These are phyloP conservation scores for Drosophila fungiperda DNA, from an alignment of 2,888 invertebrate genomes.

Conservation along the genomic window DNA sequence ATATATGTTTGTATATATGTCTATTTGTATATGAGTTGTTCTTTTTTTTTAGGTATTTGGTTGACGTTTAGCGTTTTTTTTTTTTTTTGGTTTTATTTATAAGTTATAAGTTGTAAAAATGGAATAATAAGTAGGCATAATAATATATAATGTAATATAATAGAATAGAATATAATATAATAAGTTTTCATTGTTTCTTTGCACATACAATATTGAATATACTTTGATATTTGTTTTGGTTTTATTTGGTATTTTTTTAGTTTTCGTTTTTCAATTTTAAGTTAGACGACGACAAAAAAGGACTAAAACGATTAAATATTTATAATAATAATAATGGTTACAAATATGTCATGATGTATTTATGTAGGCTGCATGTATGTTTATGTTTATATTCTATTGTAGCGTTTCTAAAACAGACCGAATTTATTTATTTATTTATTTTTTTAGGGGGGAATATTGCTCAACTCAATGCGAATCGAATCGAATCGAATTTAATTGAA, in stretches of 20 bases:
- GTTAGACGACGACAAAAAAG: slow-evolving; percentile 70
- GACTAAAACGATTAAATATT: slow-evolving; percentile 53
- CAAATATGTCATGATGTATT: slow-evolving; percentile 45
- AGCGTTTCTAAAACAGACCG: slow-evolving; percentile 42
- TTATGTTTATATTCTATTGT: slow-evolving; percentile 36
- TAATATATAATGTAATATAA: slow-evolving; percentile 75
- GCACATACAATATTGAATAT: slow-evolving; percentile 74
- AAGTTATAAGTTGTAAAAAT: slow-evolving; percentile 80
- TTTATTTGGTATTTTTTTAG: slow-evolving; percentile 10
- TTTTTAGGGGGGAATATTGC: slow-evolving; percentile 6
- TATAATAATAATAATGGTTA: slow-evolving; percentile 56
- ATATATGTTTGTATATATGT: slow-evolving; percentile 42
- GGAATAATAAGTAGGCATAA: slow-evolving; percentile 79
- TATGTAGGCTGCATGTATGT: slow-evolving; percentile 34
- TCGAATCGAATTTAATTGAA: slow-evolving; percentile 65
- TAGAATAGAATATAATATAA: slow-evolving; percentile 73
- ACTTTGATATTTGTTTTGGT: slow-evolving; percentile 49
- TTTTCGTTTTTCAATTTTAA: slow-evolving; percentile 37
- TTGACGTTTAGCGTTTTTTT: slow-evolving; percentile 33
- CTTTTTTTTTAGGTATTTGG: slow-evolving; percentile 38
- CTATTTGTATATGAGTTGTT: slow-evolving; percentile 26
- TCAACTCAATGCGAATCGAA: slow-evolving; percentile 66
- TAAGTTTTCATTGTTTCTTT: slow-evolving; percentile 63
- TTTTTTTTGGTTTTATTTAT: slow-evolving; percentile 57
- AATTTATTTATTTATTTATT: neutral